Evolutionary conservation across 1,140 invertebrate genomes (phyloP).

Genomic region (Trinorchestia longiramus): DNA sequence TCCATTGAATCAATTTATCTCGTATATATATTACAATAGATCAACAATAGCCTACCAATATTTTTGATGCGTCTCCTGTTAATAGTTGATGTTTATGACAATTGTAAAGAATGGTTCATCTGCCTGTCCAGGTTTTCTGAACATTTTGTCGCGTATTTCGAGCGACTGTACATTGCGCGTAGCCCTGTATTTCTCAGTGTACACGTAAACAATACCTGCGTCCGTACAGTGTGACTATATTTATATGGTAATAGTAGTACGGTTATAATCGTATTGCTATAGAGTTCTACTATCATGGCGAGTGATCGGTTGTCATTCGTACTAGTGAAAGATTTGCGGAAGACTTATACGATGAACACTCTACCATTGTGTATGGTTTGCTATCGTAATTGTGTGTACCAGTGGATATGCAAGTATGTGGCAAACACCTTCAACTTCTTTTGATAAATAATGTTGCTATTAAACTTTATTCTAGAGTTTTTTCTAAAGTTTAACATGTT

Average conservation of each 20-base stretch:
- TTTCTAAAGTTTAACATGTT: background rate
- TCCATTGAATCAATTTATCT: background rate
- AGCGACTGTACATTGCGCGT: background rate
- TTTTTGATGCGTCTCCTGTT: background rate
- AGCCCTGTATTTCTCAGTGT: background rate
- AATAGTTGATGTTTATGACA: constrained; percentile 9
- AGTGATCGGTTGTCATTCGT: background rate
- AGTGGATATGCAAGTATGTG: background rate
- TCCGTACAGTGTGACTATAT: background rate
- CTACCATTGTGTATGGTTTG: background rate
- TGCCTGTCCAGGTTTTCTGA: background rate
- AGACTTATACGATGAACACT: background rate
- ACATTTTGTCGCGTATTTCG: background rate
- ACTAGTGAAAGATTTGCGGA: background rate
- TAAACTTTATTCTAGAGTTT: background rate
- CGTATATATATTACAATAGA: constrained; percentile 10
- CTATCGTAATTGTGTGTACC: background rate
- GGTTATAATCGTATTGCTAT: background rate
- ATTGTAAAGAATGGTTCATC: background rate
- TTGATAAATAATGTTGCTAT: background rate
- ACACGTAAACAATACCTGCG: background rate
- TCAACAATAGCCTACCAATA: constrained; percentile 1
- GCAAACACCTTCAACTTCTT: background rate
- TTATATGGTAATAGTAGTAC: too few species aligned
- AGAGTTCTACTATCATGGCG: background rate